These are phyloP conservation scores for Bufo gargarizans DNA, from an alignment of 2,113 vertebrate species.

Conservation along the genomic window DNA sequence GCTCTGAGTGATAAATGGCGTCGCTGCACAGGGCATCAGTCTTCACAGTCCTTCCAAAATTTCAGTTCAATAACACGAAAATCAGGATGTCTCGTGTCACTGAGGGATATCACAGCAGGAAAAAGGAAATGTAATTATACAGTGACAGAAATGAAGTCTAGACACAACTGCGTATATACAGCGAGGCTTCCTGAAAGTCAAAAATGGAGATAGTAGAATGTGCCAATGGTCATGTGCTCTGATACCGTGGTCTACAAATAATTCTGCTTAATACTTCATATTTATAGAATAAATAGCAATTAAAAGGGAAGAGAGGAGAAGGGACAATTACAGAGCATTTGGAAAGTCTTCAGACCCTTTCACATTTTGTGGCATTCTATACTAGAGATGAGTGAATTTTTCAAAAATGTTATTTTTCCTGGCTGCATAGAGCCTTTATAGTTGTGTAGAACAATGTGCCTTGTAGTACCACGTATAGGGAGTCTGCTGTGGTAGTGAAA, in stretches of 20 bases:
- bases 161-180: conserved; percentile 58
- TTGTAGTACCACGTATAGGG: too few species aligned
- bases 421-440: too few species aligned
- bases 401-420: too few species aligned
- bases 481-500: too few species aligned
- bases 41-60: conserved; percentile 63
- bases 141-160: conserved; percentile 64
- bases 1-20: conserved; percentile 71
- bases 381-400: too few species aligned
- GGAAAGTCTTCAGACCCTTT: too few species aligned
- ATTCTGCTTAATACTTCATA: neutral
- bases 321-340: too few species aligned
- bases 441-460: too few species aligned
- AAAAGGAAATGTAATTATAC: conserved; percentile 72
- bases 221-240: neutral
- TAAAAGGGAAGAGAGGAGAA: too few species aligned
- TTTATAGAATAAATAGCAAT: too few species aligned
- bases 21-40: conserved; percentile 64
- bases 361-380: too few species aligned
- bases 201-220: neutral
- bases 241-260: neutral
- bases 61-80: conserved; percentile 61
- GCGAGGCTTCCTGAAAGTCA: conserved; percentile 34
- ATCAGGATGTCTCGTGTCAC: conserved; percentile 75
- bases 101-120: conserved; percentile 72